A percentile compares a stretch with the other conserved stretches of the same genome.
Conservation (phyloP, 2,113 vertebrate genomes). For the Proteles cristata region DNA sequence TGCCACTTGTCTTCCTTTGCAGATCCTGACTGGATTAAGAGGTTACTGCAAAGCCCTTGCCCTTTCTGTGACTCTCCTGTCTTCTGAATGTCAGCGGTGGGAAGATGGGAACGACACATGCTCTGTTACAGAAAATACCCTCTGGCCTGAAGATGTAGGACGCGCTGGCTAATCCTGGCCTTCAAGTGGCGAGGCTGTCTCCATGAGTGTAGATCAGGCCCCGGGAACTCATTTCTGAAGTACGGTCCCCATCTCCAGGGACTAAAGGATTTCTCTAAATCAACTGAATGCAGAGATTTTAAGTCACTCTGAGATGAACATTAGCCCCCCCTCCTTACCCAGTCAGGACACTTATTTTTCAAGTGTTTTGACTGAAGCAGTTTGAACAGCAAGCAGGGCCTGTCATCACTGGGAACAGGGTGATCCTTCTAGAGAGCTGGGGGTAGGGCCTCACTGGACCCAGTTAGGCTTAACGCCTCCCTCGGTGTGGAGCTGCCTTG, state of each 20-base stretch:
- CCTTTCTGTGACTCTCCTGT: slow-evolving; percentile 96
- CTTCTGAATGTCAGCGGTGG: slow-evolving; percentile 84
- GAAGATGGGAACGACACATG: slow-evolving; percentile 19
- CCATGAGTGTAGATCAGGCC: slow-evolving; percentile 32
- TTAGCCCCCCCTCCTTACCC: not conserved
- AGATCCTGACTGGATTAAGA: slow-evolving; percentile 98
- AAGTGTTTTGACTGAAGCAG: not conserved
- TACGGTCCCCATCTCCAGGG: not conserved
- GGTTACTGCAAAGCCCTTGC: slow-evolving; percentile 94
- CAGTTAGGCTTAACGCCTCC: not conserved
- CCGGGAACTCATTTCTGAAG: not conserved
- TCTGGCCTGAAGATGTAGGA: not conserved
- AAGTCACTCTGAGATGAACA: not conserved
- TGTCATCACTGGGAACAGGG: not conserved
- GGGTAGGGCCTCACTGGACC: not conserved
- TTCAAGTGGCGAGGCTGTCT: not conserved
- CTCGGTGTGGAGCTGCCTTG: not conserved
- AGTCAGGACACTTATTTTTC: slow-evolving; percentile 36
- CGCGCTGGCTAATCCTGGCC: not conserved
- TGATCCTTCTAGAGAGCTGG: not conserved
- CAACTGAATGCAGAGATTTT: not conserved
- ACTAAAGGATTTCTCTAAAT: not conserved
- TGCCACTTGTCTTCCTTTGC: slow-evolving; percentile 78
- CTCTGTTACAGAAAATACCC: not conserved
- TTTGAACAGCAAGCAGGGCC: not conserved